These are phyloP conservation scores for Ichneumoninae sp. DNA, from an alignment of 2,888 invertebrate species.

Conservation along the genomic window DNA sequence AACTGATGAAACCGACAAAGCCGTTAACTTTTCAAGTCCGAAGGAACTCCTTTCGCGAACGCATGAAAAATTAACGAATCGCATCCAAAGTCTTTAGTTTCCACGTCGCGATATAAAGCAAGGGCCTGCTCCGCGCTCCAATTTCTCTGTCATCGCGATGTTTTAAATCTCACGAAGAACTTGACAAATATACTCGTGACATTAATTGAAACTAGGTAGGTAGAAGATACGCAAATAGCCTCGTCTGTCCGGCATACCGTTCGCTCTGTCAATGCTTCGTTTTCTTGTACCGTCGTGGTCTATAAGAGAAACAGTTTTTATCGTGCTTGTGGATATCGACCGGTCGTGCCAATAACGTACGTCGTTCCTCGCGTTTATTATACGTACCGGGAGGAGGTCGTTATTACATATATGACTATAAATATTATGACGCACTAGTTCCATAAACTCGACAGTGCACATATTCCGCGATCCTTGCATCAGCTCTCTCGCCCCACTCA, in stretches of 20 bases:
- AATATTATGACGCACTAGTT: conserved; percentile 45
- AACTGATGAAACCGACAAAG: background rate
- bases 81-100: conserved; percentile 1
- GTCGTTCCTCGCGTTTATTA: conserved; percentile 44
- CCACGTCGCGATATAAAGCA: background rate
- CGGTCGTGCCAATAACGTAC: conserved; percentile 52
- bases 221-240: conserved; percentile 41
- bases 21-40: background rate
- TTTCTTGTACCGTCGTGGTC: conserved; percentile 27
- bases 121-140: conserved; percentile 11
- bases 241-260: conserved; percentile 40
- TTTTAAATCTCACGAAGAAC: conserved; percentile 54
- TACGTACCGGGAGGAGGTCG: conserved; percentile 40
- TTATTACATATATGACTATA: conserved; percentile 41
- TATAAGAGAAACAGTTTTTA: conserved; percentile 56
- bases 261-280: conserved; percentile 27
- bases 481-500: background rate
- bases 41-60: background rate
- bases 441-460: conserved; percentile 8
- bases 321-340: conserved; percentile 54
- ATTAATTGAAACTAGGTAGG: conserved; percentile 66
- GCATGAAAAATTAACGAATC: conserved; percentile 4
- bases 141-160: conserved; percentile 19
- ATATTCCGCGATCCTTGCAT: background rate
- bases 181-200: conserved; percentile 60